Evolutionary conservation across 2,888 invertebrate genomes (phyloP), one percentile per base, ranked within the genome.

Genomic region (Dexiosoma caninum): DNA sequence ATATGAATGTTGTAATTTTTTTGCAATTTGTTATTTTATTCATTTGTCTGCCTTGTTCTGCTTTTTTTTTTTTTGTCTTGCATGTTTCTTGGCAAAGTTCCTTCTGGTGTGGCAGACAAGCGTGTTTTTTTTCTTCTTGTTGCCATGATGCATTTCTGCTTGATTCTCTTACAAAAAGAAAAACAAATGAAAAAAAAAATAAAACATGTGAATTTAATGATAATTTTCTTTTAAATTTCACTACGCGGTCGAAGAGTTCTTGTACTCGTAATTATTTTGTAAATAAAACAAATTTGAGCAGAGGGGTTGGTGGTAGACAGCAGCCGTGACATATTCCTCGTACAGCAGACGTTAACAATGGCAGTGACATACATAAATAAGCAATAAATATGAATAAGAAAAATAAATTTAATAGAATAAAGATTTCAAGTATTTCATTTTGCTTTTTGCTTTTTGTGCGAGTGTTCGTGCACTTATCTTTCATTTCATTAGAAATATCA

Each of bases 361-460:
- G 80, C 80, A 80, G 80, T 80, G 80, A 80, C 80, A 80, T 55
- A 71, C 49, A 71, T 60, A 80, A 8, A 10, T 10, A 64, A 44
- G 60, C 27, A 37, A 44, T 32, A 57, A 57, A 10, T 23, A 14
- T 2, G 2, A 23, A 37, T 14, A 32, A 57, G 27, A 46, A 62
- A n/a, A 71, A 6, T 51, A 10, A 51, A 30, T 57, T n/a, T 27
- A 32, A 30, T 1, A 32, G 14, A 35, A 40, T 66, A 57, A 69
- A 46, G 14, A 69, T 53, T 62, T 72, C 44, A 72, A 44, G 62
- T 72, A 40, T 66, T 66, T 30, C 40, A 46, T 70, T 57, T 60
- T 59, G n/a, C 27, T 30, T 30, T 67, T 53, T 16, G 4, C 21
- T n/a, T 10, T 35, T 8, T 6, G 6, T 35, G 5, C 35, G 10